Evolutionary conservation across 2,113 vertebrate genomes (phyloP), one percentile per base, ranked within the genome.

Genomic region (Isichthys henryi): DNA sequence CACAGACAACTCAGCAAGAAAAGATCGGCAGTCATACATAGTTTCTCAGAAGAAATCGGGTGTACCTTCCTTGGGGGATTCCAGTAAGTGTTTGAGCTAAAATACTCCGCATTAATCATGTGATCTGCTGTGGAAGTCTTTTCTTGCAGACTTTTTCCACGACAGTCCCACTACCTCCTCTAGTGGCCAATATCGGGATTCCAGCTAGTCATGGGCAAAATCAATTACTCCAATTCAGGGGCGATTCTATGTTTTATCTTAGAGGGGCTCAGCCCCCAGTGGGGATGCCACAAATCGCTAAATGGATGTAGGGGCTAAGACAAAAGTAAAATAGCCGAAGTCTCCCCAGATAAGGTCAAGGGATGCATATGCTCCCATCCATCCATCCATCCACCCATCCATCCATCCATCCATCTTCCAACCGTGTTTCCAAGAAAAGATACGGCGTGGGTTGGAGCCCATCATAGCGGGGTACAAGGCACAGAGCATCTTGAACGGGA

Each of bases 151-250:
- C 50, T 53, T 87, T 87, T 53, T 35, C 7, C 17, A 27, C 39
- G 82, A 23, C 17, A 62, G 90, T 90, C 77, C 62, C 17, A 56
- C 90, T 90, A 90, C 92, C 49, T 93, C 93, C 95, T 94, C 94
- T 94, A 91, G 94, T 93, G 94, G 93, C 88, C 2, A 53, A 80
- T 90, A 74, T 21, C 1, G n/a, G 82, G 11, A 91, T 80, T 89
- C 82, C 92, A 93, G 15, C 58, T 31, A 84, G 66, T 27, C 88
- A 31, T 1, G 50, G n/a, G 74, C n/a, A 10, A 15, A 23, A 2
- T 49, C 48, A 86, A 86, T 48, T 49, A 50, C 11, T 70, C 21
- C 43, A 43, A 48, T 84, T 27, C 9, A 70, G 62, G 62, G 3
- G 62, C n/a, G 62, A 70, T 31, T 70, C 27, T 70, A 31, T n/a